Evolutionary conservation across 2,797 vertebrate species (phyloP), one percentile per base, ranked within the genome.

Genomic region (Enteromius thamalakanensis): DNA sequence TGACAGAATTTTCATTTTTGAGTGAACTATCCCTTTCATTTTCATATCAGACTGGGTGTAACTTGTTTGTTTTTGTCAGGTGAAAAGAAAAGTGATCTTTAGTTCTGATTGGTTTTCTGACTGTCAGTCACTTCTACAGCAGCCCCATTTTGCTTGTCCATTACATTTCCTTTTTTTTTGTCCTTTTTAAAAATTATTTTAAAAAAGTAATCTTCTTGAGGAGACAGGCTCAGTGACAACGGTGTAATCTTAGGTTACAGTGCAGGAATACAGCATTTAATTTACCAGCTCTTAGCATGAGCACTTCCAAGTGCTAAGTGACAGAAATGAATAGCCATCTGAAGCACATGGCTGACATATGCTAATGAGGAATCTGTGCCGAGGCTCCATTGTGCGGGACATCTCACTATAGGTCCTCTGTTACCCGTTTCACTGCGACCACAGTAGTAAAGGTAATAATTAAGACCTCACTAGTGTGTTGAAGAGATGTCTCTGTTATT

Each of bases 181-280:
- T 26, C 64, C 14, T n/a, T 83, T 76, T 69, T 45, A 10, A 55
- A 2, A 70, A 62, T 47, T 23, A 49, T 71, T 49, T 83, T 64
- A 3, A 19, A 26, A 40, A 80, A 68, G 49, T 69, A 69, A 80
- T 80, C 78, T 53, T 55, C 64, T 68, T 11, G 82, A 87, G 89
- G 91, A 92, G 92, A 92, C 55, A 78, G 69, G 75, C 81, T 84
- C 70, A 51, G 68, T 80, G 75, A 77, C 82, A 82, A 80, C 75
- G 23, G 71, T 7, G 55, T 69, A 70, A 26, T 85, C 68, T 67
- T 70, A 69, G 77, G 84, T 80, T 71, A 72, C 34, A 53, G 76
- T 74, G 69, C 51, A 82, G 68, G 53, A 87, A 86, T 76, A 69
- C 72, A 68, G 53, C 70, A 51, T 84, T 88, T 86, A 85, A 88